A percentile compares a stretch with the other conserved stretches of the same genome.
Evolutionary conservation across 2,113 vertebrate genomes (phyloP).

Genomic region (Cryptomyrus ogoouensis): DNA sequence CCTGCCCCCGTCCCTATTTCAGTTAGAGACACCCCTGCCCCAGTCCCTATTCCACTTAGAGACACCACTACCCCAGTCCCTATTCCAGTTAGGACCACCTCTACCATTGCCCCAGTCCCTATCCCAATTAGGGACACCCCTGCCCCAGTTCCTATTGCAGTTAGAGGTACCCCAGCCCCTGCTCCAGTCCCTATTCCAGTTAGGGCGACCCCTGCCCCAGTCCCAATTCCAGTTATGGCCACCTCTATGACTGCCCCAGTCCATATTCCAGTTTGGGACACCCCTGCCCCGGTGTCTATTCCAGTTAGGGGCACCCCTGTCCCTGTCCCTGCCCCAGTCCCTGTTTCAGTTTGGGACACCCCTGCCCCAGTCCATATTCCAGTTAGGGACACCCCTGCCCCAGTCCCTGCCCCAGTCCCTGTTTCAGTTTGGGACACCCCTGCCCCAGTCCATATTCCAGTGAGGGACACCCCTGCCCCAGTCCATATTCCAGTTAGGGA

Average conservation of each 20-base stretch:
- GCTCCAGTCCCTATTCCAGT: background rate
- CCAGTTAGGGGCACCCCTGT: background rate
- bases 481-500: background rate
- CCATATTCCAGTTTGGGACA: no score
- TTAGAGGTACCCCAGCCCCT: background rate
- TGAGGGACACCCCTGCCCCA: background rate
- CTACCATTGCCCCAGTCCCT: slow-evolving; percentile 31
- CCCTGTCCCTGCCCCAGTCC: slow-evolving; percentile 16
- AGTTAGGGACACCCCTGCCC: background rate
- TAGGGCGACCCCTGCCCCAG: background rate
- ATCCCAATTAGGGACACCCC: background rate
- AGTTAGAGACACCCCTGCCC: background rate
- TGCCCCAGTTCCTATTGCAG: background rate
- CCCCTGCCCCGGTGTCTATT: slow-evolving; percentile 25
- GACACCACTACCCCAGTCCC: background rate
- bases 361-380: background rate
- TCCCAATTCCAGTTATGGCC: background rate
- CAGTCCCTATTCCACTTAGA: background rate
- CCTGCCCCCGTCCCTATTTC: background rate
- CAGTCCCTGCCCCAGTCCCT: background rate
- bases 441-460: background rate
- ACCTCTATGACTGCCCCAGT: background rate
- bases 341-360: background rate
- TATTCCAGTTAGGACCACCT: background rate
- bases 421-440: background rate